Base-by-base conservation (phyloP, 2,113 vertebrate species). In the Picathartes gymnocephalus region DNA sequence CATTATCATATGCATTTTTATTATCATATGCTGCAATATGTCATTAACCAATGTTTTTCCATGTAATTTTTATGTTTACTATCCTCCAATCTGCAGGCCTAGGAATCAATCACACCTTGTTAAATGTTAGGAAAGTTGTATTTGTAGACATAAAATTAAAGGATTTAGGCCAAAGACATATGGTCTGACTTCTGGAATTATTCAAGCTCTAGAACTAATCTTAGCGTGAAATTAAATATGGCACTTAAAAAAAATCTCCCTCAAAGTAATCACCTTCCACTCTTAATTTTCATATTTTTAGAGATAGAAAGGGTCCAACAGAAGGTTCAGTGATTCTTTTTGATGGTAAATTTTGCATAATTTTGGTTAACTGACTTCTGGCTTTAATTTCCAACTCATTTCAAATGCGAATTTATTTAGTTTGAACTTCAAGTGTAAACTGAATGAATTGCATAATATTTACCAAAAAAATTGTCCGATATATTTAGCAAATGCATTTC, bases 191-290 rank as follows among this genome's bases (percentile, higher is more conserved):
- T 86, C 37, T 50, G 17, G 28, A 81, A 53, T 61, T 57, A 69
- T 25, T n/a, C 10, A 44, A 28, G 10, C 10, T 70, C 17, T 65
- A 37, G 39, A 56, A 45, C 44, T 48, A 44, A 53, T 44, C 6
- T 23, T 64, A 64, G 6, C 19, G 7, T 71, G 48, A 72, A 76
- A 84, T 4, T 56, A 10, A 74, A 39, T 51, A 45, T 25, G 62
- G 3, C 3, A 37, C 21, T 60, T 44, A 18, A 35, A 37, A 44
- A 51, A 22, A 16, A 4, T 3, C 5, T 39, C 3, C 4, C 2
- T 3, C 4, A 53, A 15, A 57, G 48, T 16, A 61, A 66, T 33
- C 5, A 33, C 7, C 3, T 82, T 68, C 7, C 7, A 47, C 18
- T 64, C 5, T 44, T 44, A 76, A 35, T 85, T 90, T 88, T 47